A percentile compares a stretch with the other conserved stretches of the same genome.
Evolutionary conservation across 2,888 invertebrate genomes (phyloP).

Genomic region (Orthosia gracilis): DNA sequence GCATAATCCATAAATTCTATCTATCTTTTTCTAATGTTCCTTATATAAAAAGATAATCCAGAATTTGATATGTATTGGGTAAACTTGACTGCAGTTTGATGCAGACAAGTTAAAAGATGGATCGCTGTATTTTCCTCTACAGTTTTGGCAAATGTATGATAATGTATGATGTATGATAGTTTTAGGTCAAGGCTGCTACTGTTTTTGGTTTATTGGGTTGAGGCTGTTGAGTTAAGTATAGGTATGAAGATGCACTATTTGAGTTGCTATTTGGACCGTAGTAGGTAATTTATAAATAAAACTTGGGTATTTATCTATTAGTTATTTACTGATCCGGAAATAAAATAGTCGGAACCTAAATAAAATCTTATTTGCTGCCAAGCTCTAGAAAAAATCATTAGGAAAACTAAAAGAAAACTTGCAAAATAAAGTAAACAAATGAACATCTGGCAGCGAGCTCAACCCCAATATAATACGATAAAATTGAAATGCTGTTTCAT

Average conservation of each 20-base stretch:
- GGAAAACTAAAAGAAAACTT: conserved; percentile 17
- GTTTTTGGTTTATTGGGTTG: conserved; percentile 5
- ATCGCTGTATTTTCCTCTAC: conserved; percentile 10
- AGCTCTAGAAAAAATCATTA: not conserved
- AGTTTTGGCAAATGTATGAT: conserved; percentile 31
- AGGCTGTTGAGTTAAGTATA: not conserved
- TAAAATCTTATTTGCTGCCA: not conserved
- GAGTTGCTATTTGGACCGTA: not conserved
- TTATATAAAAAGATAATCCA: conserved; percentile 6
- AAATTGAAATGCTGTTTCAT: conserved; percentile 46
- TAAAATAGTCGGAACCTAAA: not conserved
- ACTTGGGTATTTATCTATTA: too few relatives aligned
- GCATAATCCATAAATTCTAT: not conserved
- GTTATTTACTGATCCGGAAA: too few relatives aligned
- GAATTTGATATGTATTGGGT: not conserved
- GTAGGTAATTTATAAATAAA: not conserved
- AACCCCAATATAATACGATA: conserved; percentile 43
- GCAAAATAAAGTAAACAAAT: conserved; percentile 60
- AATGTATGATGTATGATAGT: too few relatives aligned
- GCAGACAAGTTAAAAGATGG: conserved; percentile 14
- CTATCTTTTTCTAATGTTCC: not conserved
- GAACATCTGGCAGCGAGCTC: conserved; percentile 64
- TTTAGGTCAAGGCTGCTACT: conserved; percentile 23
- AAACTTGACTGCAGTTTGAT: conserved; percentile 12
- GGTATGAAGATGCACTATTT: not conserved